Evolutionary conservation across 2,113 vertebrate species (phyloP), one percentile per base, ranked within the genome.

Genomic region (Peromyscus californicus): DNA sequence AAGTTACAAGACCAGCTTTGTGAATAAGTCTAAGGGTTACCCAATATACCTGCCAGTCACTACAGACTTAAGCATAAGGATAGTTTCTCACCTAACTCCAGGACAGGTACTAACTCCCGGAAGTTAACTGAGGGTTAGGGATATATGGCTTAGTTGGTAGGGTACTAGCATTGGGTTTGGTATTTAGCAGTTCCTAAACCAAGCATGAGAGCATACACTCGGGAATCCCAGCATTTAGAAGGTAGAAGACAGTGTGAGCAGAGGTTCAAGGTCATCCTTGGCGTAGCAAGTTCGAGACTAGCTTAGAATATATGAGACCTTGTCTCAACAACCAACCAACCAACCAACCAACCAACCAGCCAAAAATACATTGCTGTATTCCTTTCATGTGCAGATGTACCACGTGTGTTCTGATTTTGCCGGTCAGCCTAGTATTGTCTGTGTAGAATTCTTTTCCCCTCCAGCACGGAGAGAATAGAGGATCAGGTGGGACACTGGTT

Each of bases 21-120:
- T 51, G 76, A 54, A 33, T 82, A 89, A 61, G 54, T 82, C 31
- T 2, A 48, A 39, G 65, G 48, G 69, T 45, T 21, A 21, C 6
- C 13, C 24, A 0, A 0, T 21, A 0, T 65, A 2, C 29, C 59
- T 24, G 65, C 59, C n/a, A 48, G 22, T 75, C 24, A 31, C 12
- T 19, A 11, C 24, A 51, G 74, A 57, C 59, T 75, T 76, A 22
- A 39, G 84, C 59, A 63, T 12, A 8, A 45, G 36, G 59, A 6
- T n/a, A n/a, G 31, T 74, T 57, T 51, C n/a, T 85, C 63, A 39
- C 26, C 10, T 51, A 80, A 22, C 48, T 69, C 21, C 11, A 70
- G 54, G 51, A 16, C 19, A 26, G 22, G 63, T 63, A 31, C 1
- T 59, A 24, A 57, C 57, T 69, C 74, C 12, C 54, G 72, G 65